phyloP scores from a whole-genome alignment of 2,888 invertebrate genomes.

The Lasioglossum malachurum region DNA sequence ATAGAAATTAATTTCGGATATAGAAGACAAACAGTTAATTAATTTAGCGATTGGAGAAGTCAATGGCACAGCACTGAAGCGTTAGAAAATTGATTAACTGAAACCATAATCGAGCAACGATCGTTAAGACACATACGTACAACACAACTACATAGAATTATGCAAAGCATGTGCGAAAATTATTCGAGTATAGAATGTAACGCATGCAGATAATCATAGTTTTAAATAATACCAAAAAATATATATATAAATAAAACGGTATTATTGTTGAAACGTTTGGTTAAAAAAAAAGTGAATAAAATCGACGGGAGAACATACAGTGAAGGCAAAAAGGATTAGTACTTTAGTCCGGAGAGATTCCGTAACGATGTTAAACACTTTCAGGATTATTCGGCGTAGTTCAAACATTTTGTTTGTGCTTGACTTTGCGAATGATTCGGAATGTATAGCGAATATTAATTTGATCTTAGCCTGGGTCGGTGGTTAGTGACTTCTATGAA shows the following conservation, averaged over 20 bases:
- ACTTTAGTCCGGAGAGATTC: conserved; percentile 12
- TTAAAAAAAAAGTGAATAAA: conserved; percentile 22
- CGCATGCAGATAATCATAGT: conserved; percentile 31
- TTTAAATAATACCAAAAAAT: conserved; percentile 19
- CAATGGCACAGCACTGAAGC: conserved; percentile 30
- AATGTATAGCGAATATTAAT: conserved; percentile 8
- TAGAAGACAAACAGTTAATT: conserved; percentile 31
- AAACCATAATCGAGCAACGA: conserved; percentile 22
- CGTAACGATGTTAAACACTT: neutral
- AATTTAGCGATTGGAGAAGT: conserved; percentile 23
- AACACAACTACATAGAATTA: conserved; percentile 44
- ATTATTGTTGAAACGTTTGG: neutral
- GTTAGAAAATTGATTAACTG: conserved; percentile 22
- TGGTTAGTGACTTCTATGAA: conserved; percentile 71
- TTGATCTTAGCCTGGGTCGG: conserved; percentile 52
- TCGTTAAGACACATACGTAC: conserved; percentile 30
- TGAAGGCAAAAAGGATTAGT: neutral
- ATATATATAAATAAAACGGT: neutral
- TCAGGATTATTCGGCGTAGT: conserved; percentile 1
- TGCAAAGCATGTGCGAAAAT: conserved; percentile 54
- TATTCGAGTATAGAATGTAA: conserved; percentile 9
- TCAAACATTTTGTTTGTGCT: conserved; percentile 23
- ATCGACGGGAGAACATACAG: neutral
- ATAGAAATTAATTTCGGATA: conserved; percentile 1
- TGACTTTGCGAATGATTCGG: neutral